phyloP scores from a whole-genome alignment of 2,797 vertebrate genomes.

The Scomberomorus guttatus region DNA sequence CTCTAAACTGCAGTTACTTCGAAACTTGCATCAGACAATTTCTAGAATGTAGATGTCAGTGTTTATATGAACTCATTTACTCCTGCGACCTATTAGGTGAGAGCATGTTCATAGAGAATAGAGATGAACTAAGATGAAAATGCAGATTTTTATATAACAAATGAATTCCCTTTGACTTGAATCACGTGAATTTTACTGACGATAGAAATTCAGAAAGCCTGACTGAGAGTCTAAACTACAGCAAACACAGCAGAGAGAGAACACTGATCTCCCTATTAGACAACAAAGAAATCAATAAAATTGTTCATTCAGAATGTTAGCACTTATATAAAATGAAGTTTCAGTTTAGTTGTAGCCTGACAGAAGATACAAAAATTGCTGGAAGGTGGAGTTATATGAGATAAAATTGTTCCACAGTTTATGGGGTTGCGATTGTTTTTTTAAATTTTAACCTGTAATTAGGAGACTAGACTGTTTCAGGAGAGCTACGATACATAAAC shows the following conservation, averaged over 20 bases:
- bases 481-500: not conserved
- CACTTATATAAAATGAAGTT: constrained; percentile 11
- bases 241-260: constrained; percentile 43
- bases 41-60: not conserved
- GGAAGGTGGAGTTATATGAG: not conserved
- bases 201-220: constrained; percentile 3
- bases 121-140: not conserved
- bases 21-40: not conserved
- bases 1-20: not conserved
- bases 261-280: constrained; percentile 35
- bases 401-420: not conserved
- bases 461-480: not conserved
- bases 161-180: not conserved
- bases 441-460: not conserved
- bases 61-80: constrained; percentile 10
- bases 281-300: constrained; percentile 63
- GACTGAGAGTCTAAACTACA: constrained; percentile 11
- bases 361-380: constrained; percentile 2
- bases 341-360: constrained; percentile 2
- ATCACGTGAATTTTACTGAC: not conserved
- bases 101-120: not conserved
- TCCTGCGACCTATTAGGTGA: not conserved
- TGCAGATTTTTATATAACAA: not conserved
- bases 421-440: not conserved
- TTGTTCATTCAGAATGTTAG: constrained; percentile 35